Evolutionary conservation across 1,140 invertebrate genomes (phyloP), one percentile per base, ranked within the genome.

Genomic region (Plectrocnemia conspersa): DNA sequence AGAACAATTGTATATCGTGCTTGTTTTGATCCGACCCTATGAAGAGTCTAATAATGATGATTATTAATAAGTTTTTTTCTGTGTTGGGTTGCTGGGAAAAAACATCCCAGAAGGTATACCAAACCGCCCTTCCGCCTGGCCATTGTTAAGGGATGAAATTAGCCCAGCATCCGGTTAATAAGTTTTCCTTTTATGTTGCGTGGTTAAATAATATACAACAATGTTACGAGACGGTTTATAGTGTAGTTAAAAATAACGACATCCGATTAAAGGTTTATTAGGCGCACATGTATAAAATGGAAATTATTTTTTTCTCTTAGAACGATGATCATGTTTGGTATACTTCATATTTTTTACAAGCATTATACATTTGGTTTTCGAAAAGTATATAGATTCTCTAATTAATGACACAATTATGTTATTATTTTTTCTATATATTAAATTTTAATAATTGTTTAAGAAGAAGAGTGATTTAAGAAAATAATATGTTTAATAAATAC

Each of bases 21-120:
- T 24, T 38, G 47, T 50, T 50, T 50, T 16, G 27, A 48, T 48
- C 16, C 29, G 3, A 11, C 35, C 35, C 35, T 24, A 47, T 29
- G 33, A 24, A 29, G 45, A 16, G n/a, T 58, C 45, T 47, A 38
- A 36, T 58, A 47, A 53, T 50, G 36, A 53, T 53, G 56, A 58
- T 58, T 58, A 58, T 58, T 58, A 58, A 58, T 58, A 45, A 58
- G 45, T 38, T 52, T 58, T 57, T 56, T 56, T 56, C 40, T 40
- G n/a, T 46, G 33, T 41, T 27, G 13, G 5, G 11, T 40, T 15
- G 44, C 24, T 25, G 52, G 24, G 45, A 45, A 35, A 54, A 54
- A 45, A 32, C 25, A 44, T 24, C 42, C 23, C 45, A 18, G 35
- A 29, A 47, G 33, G 53, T 33, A 48, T 46, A 36, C 3, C n/a